phyloP scores from a whole-genome alignment of 2,113 vertebrate genomes.

The Suricata suricatta region DNA sequence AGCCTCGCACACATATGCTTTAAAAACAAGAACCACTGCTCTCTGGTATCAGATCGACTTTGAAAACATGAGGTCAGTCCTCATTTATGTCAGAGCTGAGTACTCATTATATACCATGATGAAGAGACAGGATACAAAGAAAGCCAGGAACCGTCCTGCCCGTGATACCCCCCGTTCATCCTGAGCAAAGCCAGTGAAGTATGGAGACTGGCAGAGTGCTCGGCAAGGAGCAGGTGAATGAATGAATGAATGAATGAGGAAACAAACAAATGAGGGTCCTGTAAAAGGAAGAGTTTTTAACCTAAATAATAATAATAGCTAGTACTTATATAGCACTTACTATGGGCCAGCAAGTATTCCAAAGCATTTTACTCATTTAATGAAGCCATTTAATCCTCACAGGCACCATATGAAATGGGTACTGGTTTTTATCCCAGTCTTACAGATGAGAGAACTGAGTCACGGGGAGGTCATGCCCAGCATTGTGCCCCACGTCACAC shows the following conservation, averaged over 20 bases:
- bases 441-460: neutral
- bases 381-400: neutral
- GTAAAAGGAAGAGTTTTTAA: neutral
- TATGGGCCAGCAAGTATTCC: neutral
- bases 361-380: neutral
- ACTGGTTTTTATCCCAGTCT: neutral
- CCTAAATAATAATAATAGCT: neutral
- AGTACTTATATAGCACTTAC: neutral
- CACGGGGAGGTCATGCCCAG: neutral
- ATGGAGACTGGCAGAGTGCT: neutral
- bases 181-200: neutral
- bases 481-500: neutral
- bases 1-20: neutral
- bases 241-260: neutral
- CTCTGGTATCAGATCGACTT: neutral
- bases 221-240: neutral
- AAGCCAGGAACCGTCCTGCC: neutral
- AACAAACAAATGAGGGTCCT: neutral
- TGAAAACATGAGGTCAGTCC: neutral
- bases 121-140: neutral
- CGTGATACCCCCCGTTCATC: neutral
- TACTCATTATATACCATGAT: no score
- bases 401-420: neutral
- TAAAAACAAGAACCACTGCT: neutral
- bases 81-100: neutral